Evolutionary conservation across 2,888 invertebrate genomes (phyloP).

Genomic region (Nemotelus pantherinus): DNA sequence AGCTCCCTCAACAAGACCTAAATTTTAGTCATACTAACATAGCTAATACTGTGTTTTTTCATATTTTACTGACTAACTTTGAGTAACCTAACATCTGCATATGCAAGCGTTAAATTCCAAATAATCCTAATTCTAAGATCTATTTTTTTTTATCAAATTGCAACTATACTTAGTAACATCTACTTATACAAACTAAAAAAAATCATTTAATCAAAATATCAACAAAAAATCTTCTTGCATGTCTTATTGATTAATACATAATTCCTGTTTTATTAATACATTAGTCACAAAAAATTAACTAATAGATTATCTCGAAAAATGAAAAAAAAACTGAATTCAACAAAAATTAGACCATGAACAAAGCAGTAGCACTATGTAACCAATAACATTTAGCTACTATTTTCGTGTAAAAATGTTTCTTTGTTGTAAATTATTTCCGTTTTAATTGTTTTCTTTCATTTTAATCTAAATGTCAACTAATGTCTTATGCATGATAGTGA

Average conservation of each 20-base stretch:
- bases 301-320: neutral
- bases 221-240: constrained; percentile 6
- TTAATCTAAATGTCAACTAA: neutral
- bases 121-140: neutral
- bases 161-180: neutral
- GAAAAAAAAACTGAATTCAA: neutral
- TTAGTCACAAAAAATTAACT: constrained; percentile 41
- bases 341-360: neutral
- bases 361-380: constrained; percentile 22
- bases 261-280: constrained; percentile 16
- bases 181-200: neutral
- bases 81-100: neutral
- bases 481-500: neutral
- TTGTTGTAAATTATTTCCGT: neutral
- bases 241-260: constrained; percentile 25
- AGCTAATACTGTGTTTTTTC: no score
- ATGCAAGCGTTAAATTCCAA: neutral
- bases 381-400: constrained; percentile 20
- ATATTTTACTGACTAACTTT: no score
- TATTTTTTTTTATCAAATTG: neutral
- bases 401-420: constrained; percentile 3
- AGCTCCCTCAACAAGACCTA: no score
- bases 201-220: neutral
- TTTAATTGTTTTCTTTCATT: neutral
- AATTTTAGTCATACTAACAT: no score